Conservation (phyloP, 2,888 invertebrate species). For the Hydriomena furcata region DNA sequence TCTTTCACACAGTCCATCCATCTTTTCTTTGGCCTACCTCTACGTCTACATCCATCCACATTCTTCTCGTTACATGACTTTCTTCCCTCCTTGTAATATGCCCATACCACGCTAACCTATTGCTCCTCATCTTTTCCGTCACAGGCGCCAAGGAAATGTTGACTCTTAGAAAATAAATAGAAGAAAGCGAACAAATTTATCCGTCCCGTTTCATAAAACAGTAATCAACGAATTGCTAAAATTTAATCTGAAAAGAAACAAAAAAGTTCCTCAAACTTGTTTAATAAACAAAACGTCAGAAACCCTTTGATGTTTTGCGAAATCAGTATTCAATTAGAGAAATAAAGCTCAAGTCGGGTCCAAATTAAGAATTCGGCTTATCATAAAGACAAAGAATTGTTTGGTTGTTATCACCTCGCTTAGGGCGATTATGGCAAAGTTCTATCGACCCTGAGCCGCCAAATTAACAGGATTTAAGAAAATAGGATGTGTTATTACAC, state of each 20-base stretch:
- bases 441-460: conserved; percentile 59
- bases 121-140: no score
- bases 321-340: conserved; percentile 47
- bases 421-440: conserved; percentile 74
- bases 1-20: no score
- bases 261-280: conserved; percentile 31
- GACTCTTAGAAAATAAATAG: background rate
- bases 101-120: no score
- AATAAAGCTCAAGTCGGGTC: conserved; percentile 46
- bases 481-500: conserved; percentile 11
- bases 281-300: conserved; percentile 37
- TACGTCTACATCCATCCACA: no score
- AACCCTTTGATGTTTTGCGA: conserved; percentile 47
- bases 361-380: conserved; percentile 58
- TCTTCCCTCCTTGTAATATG: no score
- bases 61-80: no score
- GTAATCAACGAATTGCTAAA: background rate
- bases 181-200: no score
- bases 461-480: conserved; percentile 38
- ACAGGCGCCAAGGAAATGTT: no score
- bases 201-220: background rate
- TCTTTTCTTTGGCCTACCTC: no score
- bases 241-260: conserved; percentile 28
- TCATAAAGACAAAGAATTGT: conserved; percentile 68
- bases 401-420: conserved; percentile 71